Percentiles rank a stretch among this genome's conserved stretches.
phyloP scores from a whole-genome alignment of 2,888 invertebrate species.

The Bursaphelenchus okinawaensis region DNA sequence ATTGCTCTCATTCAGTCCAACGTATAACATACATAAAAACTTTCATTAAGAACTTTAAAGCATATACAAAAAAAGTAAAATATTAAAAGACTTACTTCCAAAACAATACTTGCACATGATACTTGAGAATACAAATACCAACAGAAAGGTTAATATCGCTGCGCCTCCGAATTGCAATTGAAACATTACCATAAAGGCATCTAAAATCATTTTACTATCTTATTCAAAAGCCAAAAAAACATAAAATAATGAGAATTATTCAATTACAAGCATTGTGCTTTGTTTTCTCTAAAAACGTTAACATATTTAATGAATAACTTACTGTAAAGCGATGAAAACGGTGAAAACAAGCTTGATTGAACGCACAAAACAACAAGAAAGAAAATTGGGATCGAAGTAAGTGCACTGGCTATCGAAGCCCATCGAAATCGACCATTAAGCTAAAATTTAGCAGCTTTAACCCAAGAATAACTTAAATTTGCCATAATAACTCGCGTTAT shows the following conservation, averaged over 20 bases:
- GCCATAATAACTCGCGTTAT: too few relatives aligned
- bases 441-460: neutral
- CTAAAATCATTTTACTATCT: neutral
- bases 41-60: too few relatives aligned
- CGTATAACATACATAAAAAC: too few relatives aligned
- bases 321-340: neutral
- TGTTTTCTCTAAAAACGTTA: too few relatives aligned
- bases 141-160: neutral
- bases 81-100: neutral
- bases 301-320: neutral
- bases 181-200: neutral
- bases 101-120: neutral
- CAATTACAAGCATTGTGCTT: too few relatives aligned
- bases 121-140: neutral
- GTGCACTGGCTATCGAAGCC: neutral
- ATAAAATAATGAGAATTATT: too few relatives aligned
- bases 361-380: neutral
- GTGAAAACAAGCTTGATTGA: neutral
- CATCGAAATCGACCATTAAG: neutral
- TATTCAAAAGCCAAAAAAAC: too few relatives aligned
- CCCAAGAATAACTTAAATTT: too few relatives aligned
- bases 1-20: too few relatives aligned
- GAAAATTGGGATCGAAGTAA: neutral
- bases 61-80: neutral
- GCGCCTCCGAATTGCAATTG: neutral